Base-by-base conservation (phyloP, 2,113 vertebrate species). In the Thalassarche chlororhynchos region DNA sequence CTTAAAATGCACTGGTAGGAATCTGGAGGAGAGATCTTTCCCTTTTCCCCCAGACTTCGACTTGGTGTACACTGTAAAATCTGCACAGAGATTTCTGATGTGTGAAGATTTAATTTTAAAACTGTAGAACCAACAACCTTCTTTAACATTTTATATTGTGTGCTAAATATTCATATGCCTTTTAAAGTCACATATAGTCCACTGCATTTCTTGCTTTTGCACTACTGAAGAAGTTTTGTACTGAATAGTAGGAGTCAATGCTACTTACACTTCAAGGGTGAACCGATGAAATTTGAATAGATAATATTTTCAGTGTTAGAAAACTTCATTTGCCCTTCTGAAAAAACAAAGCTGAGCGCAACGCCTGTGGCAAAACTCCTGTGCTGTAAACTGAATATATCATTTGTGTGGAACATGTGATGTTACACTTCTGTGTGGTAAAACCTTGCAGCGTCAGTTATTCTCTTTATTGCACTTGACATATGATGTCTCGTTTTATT, bases 141-240 rank as follows among this genome's bases (percentile, higher is more conserved):
- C 82, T 91, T 92, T 92, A 95, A 89, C 96, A 93, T 96, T 98
- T 97, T 96, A 85, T 94, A 96, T 94, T 25, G 95, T 98, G 97
- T 98, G 97, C 95, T 97, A 88, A 97, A 95, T 96, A 95, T 55
- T 93, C 69, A 97, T 96, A 90, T 79, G 86, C 94, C 91, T 97
- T 97, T 97, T 91, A 69, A 95, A 97, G 87, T 98, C 90, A 96
- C 91, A 91, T 97, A 90, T 84, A 93, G 90, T 95, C 92, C 97
- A 97, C 96, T 97, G 96, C 97, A 97, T 97, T 97, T 96, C 92
- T 49, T 97, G 97, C 98, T 98, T 98, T 97, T 98, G 92, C 96
- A 98, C 97, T 97, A 93, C 96, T 93, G 86, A 94, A 97, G 89
- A 97, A 77, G 64, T 98, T 98, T 98, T 98, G 90, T 98, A 98